Base-by-base conservation (phyloP, 1,140 invertebrate species). In the Pogonomyrmex barbatus region DNA sequence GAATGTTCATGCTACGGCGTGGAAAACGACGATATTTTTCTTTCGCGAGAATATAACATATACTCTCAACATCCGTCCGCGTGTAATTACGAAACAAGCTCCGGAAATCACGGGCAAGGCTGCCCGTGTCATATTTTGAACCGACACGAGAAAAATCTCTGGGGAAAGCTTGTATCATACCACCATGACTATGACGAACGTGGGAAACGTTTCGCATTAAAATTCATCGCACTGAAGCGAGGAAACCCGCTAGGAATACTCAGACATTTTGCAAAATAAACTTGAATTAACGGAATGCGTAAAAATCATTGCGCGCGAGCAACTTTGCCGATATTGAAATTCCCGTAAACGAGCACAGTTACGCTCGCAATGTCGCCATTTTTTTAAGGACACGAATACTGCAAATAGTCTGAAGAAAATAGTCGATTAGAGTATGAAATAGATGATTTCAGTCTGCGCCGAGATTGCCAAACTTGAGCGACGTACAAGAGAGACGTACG, bases 321-420 rank as follows among this genome's bases (percentile, higher is more conserved):
- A n/a, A 62, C 68, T 83, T 75, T 10, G 79, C 68, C 79, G 79
- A 83, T 50, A 54, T 70, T 39, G 62, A 73, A 47, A 75, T 50
- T 73, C 8, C 54, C 42, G 52, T 58, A 24, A 82, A 70, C 30
- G 52, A 60, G 52, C 56, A 68, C 79, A 17, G 45, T 68, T 50
- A 83, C 70, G 24, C 30, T 54, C 30, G 60, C 70, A 9, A 58
- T 70, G 60, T 50, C 39, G 71, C 71, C 65, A 5, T 56, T 30
- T 68, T 68, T 50, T 24, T 50, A 88, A 92, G 85, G 36, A 0
- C 88, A 71, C 52, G 85, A 83, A 91, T 93, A 94, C 93, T 94
- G 93, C 92, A 94, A 93, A 92, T 93, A 92, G n/a, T n/a, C n/a
- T 47, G 88, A 93, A 93, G 89, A 93, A 93, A 70, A 91, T 91